Conservation (phyloP, 2,888 invertebrate species). For the Philereme vetulata region DNA sequence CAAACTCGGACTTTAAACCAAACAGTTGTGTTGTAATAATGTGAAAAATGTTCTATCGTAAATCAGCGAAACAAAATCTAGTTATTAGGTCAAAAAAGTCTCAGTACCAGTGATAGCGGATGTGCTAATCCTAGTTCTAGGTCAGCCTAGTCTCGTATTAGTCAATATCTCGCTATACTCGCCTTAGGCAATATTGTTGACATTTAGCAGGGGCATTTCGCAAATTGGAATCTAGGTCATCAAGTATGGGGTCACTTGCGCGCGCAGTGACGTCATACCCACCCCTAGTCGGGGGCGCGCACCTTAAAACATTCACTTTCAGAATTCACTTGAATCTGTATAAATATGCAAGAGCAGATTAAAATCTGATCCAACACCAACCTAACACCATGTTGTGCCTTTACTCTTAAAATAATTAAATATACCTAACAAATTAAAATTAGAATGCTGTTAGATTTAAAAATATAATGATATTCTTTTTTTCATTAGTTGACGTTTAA, state of each 20-base stretch:
- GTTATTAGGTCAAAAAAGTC: constrained; percentile 35
- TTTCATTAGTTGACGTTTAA: no score
- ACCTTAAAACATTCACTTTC: constrained; percentile 69
- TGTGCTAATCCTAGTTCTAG: constrained; percentile 46
- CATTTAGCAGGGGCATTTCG: constrained; percentile 66
- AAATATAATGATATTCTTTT: no score
- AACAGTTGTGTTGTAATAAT: background rate
- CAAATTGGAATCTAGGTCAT: constrained; percentile 72
- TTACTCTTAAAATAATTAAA: background rate
- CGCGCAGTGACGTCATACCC: constrained; percentile 74
- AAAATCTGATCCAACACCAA: background rate
- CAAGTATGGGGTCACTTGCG: constrained; percentile 61
- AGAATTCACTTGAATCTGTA: constrained; percentile 22
- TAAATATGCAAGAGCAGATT: constrained; percentile 25
- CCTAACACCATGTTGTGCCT: constrained; percentile 1
- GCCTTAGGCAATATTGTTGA: constrained; percentile 67
- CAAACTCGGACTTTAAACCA: constrained; percentile 11
- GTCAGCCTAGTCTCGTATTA: constrained; percentile 52
- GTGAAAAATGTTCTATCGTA: constrained; percentile 1
- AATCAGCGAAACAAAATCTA: constrained; percentile 10
- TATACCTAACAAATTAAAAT: background rate
- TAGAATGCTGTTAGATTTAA: no score
- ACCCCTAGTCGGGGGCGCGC: constrained; percentile 46
- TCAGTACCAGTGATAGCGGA: constrained; percentile 26
- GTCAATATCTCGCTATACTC: constrained; percentile 57